Evolutionary conservation across 2,888 invertebrate genomes (phyloP), one percentile per base, ranked within the genome.

Genomic region (Ectobius pallidus): DNA sequence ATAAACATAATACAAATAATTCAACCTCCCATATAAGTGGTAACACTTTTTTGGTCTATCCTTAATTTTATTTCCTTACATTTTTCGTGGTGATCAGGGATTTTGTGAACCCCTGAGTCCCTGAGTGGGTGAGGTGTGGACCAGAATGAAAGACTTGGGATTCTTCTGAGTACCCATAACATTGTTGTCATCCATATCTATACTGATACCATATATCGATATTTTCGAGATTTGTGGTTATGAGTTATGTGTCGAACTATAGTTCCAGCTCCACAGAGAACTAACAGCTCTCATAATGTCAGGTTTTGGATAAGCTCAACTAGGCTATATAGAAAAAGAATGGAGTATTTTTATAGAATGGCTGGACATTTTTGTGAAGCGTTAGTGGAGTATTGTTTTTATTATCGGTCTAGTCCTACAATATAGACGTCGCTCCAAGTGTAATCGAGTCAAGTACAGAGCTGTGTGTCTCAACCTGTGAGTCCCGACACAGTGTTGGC

Each of bases 61-160:
- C 11, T 7, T 7, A 34, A 34, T 7, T 7, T 34, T 7, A 34
- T 6, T 6, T 11, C 7, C 34, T 34, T 34, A 34, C 34, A 34
- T n/a, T n/a, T n/a, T n/a, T n/a, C n/a, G n/a, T n/a, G n/a, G n/a
- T n/a, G n/a, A n/a, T n/a, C n/a, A n/a, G n/a, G n/a, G n/a, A 34
- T 34, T 34, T 34, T 52, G 25, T 6, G 52, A 20, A 52, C 1
- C 11, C 1, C 14, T 52, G 52, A 20, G 39, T n/a, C n/a, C 30
- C n/a, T 61, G 32, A 18, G 18, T 18, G 32, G 77, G 75, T 76
- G 77, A 75, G 75, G 72, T 76, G 69, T 42, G 42, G 61, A 32
- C 42, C 39, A 27, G 70, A 70, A 61, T 70, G 69, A 55, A 69
- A 69, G 69, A 55, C 32, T 22, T 39, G 22, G 18, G 70, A 58